phyloP scores from a whole-genome alignment of 2,113 vertebrate species.

The Neolamprologus sp. region DNA sequence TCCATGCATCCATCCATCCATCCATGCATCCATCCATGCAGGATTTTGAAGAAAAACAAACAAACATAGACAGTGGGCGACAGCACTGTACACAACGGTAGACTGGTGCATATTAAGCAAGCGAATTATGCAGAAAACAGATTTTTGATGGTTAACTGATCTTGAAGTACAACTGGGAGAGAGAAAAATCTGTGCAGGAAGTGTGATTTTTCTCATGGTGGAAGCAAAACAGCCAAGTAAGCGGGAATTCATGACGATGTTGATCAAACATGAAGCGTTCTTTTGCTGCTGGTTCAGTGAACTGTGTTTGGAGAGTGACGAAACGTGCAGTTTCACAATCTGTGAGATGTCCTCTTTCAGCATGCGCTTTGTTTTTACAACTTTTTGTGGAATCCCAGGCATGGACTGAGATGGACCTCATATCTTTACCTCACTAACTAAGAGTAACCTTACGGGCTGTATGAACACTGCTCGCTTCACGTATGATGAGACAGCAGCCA shows the following conservation, averaged over 20 bases:
- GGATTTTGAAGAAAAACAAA: background rate
- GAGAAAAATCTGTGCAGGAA: background rate
- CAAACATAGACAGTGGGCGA: background rate
- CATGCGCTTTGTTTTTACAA: background rate
- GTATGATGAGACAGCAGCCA: background rate
- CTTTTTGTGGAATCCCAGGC: background rate
- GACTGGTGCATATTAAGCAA: background rate
- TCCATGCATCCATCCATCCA: rapidly evolving
- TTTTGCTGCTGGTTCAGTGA: background rate
- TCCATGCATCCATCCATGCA: rapidly evolving
- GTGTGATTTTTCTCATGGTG: background rate
- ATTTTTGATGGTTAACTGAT: background rate
- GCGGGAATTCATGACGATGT: background rate
- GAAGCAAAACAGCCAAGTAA: background rate
- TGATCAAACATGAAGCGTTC: background rate
- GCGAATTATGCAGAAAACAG: background rate
- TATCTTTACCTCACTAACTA: background rate
- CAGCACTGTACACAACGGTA: background rate
- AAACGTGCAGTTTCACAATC: background rate
- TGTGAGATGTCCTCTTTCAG: background rate
- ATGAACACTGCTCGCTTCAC: background rate
- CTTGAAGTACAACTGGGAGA: background rate
- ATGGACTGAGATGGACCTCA: background rate
- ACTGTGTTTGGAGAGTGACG: background rate
- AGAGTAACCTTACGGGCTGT: background rate